phyloP scores from a whole-genome alignment of 2,888 invertebrate species.

The Pasiphila rectangulata region DNA sequence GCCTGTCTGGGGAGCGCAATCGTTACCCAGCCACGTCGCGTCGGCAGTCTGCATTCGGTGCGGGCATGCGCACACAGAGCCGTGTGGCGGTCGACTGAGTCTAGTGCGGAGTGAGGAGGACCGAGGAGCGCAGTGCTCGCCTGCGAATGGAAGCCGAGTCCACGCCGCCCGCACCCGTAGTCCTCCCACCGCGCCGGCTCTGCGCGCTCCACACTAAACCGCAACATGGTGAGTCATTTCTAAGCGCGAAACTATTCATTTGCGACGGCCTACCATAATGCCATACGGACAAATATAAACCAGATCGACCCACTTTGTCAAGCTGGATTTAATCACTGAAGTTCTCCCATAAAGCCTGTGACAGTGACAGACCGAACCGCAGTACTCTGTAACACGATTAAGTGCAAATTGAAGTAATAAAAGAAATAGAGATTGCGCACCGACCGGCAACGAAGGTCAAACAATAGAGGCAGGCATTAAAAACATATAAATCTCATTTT shows the following conservation, averaged over 20 bases:
- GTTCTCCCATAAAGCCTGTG: conserved; percentile 18
- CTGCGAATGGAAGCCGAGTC: conserved; percentile 58
- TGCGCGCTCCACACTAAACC: conserved; percentile 71
- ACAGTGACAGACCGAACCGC: conserved; percentile 22
- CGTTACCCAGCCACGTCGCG: conserved; percentile 74
- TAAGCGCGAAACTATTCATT: conserved; percentile 72
- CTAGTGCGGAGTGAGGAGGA: conserved; percentile 65
- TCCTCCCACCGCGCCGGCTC: conserved; percentile 74
- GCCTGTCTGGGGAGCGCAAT: conserved; percentile 71
- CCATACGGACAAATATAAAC: conserved; percentile 47
- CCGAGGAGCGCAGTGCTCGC: conserved; percentile 48
- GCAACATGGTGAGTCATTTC: conserved; percentile 79
- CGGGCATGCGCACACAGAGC: conserved; percentile 68
- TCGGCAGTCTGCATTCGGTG: conserved; percentile 74
- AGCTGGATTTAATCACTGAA: conserved; percentile 31
- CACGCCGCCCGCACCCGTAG: conserved; percentile 71
- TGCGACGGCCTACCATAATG: conserved; percentile 57
- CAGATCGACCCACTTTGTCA: conserved; percentile 39
- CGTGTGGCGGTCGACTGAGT: conserved; percentile 51
- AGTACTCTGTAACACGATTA: conserved; percentile 48
- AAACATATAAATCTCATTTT: conserved; percentile 50
- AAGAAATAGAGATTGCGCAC: conserved; percentile 46
- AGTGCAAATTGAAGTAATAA: conserved; percentile 42
- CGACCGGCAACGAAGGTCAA: conserved; percentile 46
- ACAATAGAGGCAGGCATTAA: conserved; percentile 33